Evolutionary conservation across 92 coral and sea anemone genomes (phyloP), one percentile per base, ranked within the genome.

Genomic region (Scolanthus callimorphus): DNA sequence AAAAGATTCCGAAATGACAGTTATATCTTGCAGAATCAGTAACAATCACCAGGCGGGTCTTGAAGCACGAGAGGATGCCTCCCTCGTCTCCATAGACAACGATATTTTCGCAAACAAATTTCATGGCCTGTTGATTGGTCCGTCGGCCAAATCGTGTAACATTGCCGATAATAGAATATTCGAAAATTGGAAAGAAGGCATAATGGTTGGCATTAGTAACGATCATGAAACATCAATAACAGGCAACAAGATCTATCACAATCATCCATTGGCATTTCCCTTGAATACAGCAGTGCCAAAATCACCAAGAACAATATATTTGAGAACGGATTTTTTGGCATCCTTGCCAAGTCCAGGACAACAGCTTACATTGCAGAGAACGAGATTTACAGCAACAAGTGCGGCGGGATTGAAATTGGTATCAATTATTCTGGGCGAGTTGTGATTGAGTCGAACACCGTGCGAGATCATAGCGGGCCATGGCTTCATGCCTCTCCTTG

Each of bases 271-370:
- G 96, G 96, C 0, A 56, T 88, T 50, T 84, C 65, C 1, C 57
- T 88, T 1, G 77, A 79, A 25, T 41, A 61, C 24, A 58, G 74
- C 21, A 25, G n/a, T 4, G 74, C 57, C 0, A 3, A 24, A 19
- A 50, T 85, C 23, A 20, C 6, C 6, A 56, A 48, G 11, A 85
- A 85, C 49, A 62, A 54, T 20, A 80, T 85, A 12, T 85, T 85
- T 44, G 88, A 88, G 34, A 88, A 88, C 45, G 77, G 82, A 19
- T 74, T 60, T 48, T 74, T 59, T 56, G 96, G 87, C 2, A 76
- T 88, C 19, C 48, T 8, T 13, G 81, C 81, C 0, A 59, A 48
- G 59, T 28, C 43, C 23, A 29, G 55, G 3, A 74, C 85, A 0
- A 67, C 82, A 9, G 80, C 76, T 1, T 25, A 15, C 53, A 50